Conservation (phyloP, 1,140 invertebrate species). For the Sminthurinus signatus region DNA sequence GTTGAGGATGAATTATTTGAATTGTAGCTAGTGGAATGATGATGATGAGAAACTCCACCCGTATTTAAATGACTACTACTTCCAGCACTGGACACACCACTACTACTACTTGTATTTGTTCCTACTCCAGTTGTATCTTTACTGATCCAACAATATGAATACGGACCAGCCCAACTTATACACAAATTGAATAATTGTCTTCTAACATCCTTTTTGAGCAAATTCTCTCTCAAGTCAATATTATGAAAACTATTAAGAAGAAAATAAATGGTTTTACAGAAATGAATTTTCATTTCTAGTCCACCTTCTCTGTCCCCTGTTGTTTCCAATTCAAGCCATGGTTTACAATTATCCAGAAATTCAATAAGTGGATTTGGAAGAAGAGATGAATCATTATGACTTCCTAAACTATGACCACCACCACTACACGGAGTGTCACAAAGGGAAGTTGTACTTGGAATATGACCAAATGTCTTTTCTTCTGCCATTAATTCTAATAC, state of each 20-base stretch:
- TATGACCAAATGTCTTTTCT: slow-evolving; percentile 78
- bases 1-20: no score
- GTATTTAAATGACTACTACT: no score
- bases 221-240: slow-evolving; percentile 50
- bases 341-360: slow-evolving; percentile 35
- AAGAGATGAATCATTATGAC: neutral
- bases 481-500: slow-evolving; percentile 88
- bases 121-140: no score
- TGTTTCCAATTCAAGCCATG: slow-evolving; percentile 37
- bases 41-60: no score
- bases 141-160: slow-evolving; percentile 53
- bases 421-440: slow-evolving; percentile 23
- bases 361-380: slow-evolving; percentile 29
- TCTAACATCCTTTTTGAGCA: slow-evolving; percentile 79
- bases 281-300: slow-evolving; percentile 31
- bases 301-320: slow-evolving; percentile 38
- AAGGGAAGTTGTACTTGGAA: slow-evolving; percentile 53
- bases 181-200: slow-evolving; percentile 85
- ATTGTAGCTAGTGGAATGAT: no score
- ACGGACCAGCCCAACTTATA: slow-evolving; percentile 84
- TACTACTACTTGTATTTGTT: neutral
- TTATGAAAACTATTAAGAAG: slow-evolving; percentile 33
- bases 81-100: no score
- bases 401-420: neutral
- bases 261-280: slow-evolving; percentile 29